These are phyloP conservation scores for Aphodius sticticus DNA, from an alignment of 2,888 invertebrate species.

Conservation along the genomic window DNA sequence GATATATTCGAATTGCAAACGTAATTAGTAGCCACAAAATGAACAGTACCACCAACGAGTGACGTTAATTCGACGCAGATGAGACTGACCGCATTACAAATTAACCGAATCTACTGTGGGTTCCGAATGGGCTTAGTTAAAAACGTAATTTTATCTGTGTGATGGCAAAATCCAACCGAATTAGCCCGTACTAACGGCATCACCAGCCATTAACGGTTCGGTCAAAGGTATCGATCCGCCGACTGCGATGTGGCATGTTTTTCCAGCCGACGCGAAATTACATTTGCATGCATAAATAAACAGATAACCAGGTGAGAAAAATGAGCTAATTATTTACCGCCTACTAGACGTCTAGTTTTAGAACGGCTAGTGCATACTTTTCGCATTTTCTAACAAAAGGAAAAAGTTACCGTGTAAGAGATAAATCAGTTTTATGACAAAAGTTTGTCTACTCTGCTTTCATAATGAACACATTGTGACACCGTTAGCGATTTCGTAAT, in stretches of 20 bases:
- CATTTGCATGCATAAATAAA: slow-evolving; percentile 4
- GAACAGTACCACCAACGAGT: not conserved
- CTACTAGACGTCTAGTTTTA: not conserved
- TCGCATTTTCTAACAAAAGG: not conserved
- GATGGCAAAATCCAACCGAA: not conserved
- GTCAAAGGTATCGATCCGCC: not conserved
- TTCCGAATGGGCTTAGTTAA: not conserved
- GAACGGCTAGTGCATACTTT: not conserved
- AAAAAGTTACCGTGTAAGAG: not conserved
- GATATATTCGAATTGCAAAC: not conserved
- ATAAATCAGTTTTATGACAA: too few species aligned
- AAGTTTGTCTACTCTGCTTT: too few species aligned
- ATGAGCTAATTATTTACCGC: not conserved
- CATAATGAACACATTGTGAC: too few species aligned
- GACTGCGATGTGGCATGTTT: not conserved
- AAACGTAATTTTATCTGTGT: not conserved
- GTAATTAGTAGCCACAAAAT: not conserved
- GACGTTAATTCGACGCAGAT: not conserved
- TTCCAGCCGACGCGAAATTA: not conserved
- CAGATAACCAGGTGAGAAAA: not conserved
- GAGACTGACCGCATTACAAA: not conserved
- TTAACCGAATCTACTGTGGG: not conserved
- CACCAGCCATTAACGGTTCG: not conserved
- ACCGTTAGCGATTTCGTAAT: too few species aligned
- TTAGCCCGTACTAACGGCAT: not conserved